Evolutionary conservation across 2,888 invertebrate genomes (phyloP).

Genomic region (Idaea aversata): DNA sequence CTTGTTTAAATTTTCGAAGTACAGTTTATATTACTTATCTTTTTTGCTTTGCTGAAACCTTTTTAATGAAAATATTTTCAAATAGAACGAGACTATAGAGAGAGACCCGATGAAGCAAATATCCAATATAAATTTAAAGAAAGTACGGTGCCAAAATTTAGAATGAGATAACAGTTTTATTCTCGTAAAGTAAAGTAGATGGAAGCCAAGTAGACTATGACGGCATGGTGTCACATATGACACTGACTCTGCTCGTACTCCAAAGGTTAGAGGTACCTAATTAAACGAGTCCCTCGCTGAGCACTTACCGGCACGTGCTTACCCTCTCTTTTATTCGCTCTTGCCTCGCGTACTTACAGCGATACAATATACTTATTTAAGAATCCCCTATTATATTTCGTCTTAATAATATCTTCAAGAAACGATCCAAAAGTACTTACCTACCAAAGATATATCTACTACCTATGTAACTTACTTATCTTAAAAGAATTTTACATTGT

Average conservation of each 20-base stretch:
- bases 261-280: constrained; percentile 22
- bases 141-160: background rate
- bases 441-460: too few species aligned
- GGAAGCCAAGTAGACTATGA: constrained; percentile 18
- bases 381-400: background rate
- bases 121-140: background rate
- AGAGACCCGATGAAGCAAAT: background rate
- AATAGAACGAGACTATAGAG: background rate
- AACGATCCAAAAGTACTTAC: background rate
- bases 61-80: background rate
- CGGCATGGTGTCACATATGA: constrained; percentile 26
- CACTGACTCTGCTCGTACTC: constrained; percentile 29
- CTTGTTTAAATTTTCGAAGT: background rate
- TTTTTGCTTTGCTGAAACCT: background rate
- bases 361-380: background rate
- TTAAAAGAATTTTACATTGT: background rate
- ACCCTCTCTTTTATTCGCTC: constrained; percentile 3
- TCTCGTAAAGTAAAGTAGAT: background rate
- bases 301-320: constrained; percentile 20
- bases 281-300: constrained; percentile 30
- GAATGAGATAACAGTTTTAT: background rate
- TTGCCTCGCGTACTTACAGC: background rate
- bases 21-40: background rate
- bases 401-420: background rate
- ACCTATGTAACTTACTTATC: too few species aligned